These are phyloP conservation scores for Cerastis leucographa DNA, from an alignment of 2,888 invertebrate genomes.

Conservation along the genomic window DNA sequence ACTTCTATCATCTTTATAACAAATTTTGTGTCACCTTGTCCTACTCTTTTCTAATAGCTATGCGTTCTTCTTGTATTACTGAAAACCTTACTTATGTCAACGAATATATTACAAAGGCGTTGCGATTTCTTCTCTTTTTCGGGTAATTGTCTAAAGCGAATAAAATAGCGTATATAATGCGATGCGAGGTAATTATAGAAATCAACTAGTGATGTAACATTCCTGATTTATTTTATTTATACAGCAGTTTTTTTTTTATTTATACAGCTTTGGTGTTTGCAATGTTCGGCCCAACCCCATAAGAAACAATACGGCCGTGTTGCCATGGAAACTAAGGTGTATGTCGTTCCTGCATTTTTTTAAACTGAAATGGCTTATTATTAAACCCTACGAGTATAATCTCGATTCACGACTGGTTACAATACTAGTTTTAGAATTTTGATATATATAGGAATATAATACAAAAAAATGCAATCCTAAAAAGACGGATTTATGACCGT, in stretches of 20 bases:
- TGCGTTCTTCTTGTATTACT: conserved; percentile 10
- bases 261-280: conserved; percentile 76
- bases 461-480: background rate
- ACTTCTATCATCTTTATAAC: no score
- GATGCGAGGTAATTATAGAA: conserved; percentile 53
- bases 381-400: conserved; percentile 4
- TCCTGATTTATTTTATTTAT: conserved; percentile 76
- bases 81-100: conserved; percentile 15
- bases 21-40: conserved; percentile 37
- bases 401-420: background rate
- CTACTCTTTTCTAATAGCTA: background rate
- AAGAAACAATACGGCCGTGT: conserved; percentile 80
- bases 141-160: conserved; percentile 38
- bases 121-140: conserved; percentile 47
- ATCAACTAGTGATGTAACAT: conserved; percentile 52
- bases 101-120: conserved; percentile 52
- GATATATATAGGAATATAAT: conserved; percentile 5
- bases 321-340: conserved; percentile 79
- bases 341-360: conserved; percentile 76
- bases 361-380: conserved; percentile 10
- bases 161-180: conserved; percentile 47
- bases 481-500: conserved; percentile 4
- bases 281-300: conserved; percentile 73
- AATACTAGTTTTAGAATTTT: conserved; percentile 17
- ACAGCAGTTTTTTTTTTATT: conserved; percentile 71